These are phyloP conservation scores for Mycteria americana DNA, from an alignment of 2,797 vertebrate genomes.

Conservation along the genomic window DNA sequence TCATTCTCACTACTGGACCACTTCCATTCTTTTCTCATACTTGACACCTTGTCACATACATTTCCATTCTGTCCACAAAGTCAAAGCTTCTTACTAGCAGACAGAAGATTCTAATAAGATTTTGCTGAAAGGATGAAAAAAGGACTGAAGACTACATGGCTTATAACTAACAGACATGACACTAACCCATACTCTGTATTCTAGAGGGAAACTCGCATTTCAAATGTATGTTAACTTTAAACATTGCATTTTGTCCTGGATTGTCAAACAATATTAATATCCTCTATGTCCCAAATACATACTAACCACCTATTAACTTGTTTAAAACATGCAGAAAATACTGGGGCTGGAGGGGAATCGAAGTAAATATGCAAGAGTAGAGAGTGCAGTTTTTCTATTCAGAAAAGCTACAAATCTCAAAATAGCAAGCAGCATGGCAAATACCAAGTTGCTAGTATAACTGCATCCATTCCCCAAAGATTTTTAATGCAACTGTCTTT, in stretches of 20 bases:
- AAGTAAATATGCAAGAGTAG: background rate
- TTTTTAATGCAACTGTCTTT: background rate
- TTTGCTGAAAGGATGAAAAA: background rate
- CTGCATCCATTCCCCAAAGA: background rate
- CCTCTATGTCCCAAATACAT: slow-evolving; percentile 8
- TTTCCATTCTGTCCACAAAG: background rate
- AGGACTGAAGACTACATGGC: background rate
- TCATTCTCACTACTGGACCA: background rate
- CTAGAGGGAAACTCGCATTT: background rate
- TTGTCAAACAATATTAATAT: background rate
- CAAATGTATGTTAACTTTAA: background rate
- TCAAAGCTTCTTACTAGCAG: background rate
- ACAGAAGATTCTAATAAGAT: background rate
- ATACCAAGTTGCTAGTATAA: background rate
- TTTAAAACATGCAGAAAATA: background rate
- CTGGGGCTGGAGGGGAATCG: background rate
- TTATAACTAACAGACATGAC: background rate
- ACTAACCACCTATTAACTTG: background rate
- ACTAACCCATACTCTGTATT: background rate
- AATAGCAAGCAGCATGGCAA: background rate
- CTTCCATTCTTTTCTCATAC: background rate
- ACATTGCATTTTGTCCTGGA: background rate
- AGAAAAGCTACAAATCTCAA: background rate
- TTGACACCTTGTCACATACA: background rate
- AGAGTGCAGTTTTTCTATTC: background rate